Evolutionary conservation across 2,113 vertebrate species (phyloP), one percentile per base, ranked within the genome.

Genomic region (Carassius auratus): DNA sequence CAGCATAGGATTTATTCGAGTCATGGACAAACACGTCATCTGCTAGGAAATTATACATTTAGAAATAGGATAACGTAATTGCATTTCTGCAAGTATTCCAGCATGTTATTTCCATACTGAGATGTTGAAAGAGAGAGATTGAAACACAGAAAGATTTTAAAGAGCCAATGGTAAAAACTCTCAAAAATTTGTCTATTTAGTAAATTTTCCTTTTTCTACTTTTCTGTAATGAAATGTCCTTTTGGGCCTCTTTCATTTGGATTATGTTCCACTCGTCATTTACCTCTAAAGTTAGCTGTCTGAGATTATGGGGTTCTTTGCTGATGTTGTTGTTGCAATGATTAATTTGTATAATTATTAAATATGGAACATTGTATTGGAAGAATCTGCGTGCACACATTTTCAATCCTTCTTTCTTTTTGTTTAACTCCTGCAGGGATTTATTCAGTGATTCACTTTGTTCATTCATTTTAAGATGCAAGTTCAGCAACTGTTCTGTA

Each of bases 401-500:
- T 71, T 42, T 71, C 7, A 38, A 38, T 71, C 3, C 21, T 42
- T 52, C 3, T 52, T 52, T 52, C 4, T 13, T 52, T 52, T 52
- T 52, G 13, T 71, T 21, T 2, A 23, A 64, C 38, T 19, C 15
- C 36, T n/a, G 38, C 9, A 45, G 38, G n/a, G 38, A 73, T 45
- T 73, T 4, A 73, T 73, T 73, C 38, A 73, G 6, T 42, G 69
- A 73, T n/a, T 73, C 69, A 73, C 69, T 45, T 73, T 73, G 19
- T 45, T n/a, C 36, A 42, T 71, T 21, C 36, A 12, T 38, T 42
- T 71, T 21, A 71, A 42, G 8, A 4, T 71, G 36, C 3, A 71
- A 38, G 17, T 42, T 13, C 69, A 73, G 4, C 36, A 69, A 26
- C 3, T 66, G 23, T 64, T 26, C 1, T 45, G 8, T 19, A 21